A percentile compares a stretch with the other conserved stretches of the same genome.
Conservation (phyloP, 2,888 invertebrate species). For the Baronia brevicornis region DNA sequence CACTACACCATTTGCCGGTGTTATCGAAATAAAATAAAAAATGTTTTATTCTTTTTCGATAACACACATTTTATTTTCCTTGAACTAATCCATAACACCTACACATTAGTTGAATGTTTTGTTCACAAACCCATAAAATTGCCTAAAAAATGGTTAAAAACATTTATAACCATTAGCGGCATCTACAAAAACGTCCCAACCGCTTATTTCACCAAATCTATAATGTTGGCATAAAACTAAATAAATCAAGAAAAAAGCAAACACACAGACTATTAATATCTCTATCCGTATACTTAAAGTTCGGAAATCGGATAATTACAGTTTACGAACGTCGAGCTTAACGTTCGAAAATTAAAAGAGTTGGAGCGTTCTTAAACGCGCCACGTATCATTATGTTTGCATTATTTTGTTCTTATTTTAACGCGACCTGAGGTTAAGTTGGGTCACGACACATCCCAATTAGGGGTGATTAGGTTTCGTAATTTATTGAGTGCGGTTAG, state of each 20-base stretch:
- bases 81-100: no score
- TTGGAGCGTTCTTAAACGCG: constrained; percentile 38
- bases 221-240: no score
- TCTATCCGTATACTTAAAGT: constrained; percentile 71
- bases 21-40: no score
- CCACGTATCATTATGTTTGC: constrained; percentile 71
- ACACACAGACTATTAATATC: constrained; percentile 67
- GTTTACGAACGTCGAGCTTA: constrained; percentile 48
- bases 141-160: constrained; percentile 37
- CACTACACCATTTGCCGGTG: no score
- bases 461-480: constrained; percentile 68
- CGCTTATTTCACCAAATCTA: constrained; percentile 62
- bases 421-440: constrained; percentile 64
- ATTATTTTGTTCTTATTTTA: constrained; percentile 64
- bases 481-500: constrained; percentile 69
- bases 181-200: constrained; percentile 54
- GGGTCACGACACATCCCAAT: constrained; percentile 73
- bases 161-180: constrained; percentile 63
- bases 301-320: constrained; percentile 67
- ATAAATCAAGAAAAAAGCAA: constrained; percentile 70
- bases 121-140: background rate
- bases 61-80: no score
- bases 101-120: no score
- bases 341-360: constrained; percentile 68
- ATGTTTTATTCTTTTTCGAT: no score